phyloP scores from a whole-genome alignment of 30 jellyfish, hydroid and myxozoan genomes.

The Catostylus mosaicus region DNA sequence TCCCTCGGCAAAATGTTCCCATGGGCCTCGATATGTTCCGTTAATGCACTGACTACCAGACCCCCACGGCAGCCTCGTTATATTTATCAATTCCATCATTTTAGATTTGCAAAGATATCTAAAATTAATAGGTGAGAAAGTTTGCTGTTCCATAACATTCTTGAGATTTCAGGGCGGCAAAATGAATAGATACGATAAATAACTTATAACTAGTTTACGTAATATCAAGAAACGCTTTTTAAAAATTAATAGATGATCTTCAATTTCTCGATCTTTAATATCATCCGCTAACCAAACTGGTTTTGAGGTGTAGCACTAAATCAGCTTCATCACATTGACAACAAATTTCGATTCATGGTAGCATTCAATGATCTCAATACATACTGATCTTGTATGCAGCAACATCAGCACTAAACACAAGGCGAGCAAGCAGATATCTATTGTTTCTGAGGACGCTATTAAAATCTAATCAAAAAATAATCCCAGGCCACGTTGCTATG shows the following conservation, averaged over 20 bases:
- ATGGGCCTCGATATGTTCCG: no score
- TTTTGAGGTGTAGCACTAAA: not conserved
- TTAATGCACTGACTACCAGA: no score
- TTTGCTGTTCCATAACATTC: no score
- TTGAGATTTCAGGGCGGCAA: not conserved
- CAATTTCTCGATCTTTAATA: slow-evolving; percentile 12
- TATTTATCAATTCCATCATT: no score
- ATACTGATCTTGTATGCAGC: not conserved
- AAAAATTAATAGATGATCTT: slow-evolving; percentile 18
- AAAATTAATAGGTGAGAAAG: no score
- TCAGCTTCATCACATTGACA: no score
- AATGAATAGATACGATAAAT: not conserved
- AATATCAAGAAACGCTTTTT: slow-evolving; percentile 14
- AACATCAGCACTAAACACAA: not conserved
- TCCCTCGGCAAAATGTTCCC: no score
- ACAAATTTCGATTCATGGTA: not conserved
- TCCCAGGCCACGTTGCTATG: not conserved
- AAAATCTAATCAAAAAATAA: not conserved
- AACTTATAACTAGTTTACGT: not conserved
- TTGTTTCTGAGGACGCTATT: not conserved
- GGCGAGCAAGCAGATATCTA: not conserved
- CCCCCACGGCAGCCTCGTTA: no score
- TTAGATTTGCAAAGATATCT: no score
- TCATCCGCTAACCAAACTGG: not conserved
- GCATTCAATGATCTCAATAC: not conserved